Percentiles rank a stretch among this genome's conserved stretches.
phyloP scores from a whole-genome alignment of 2,113 vertebrate genomes.

The Thunnus maccoyii region DNA sequence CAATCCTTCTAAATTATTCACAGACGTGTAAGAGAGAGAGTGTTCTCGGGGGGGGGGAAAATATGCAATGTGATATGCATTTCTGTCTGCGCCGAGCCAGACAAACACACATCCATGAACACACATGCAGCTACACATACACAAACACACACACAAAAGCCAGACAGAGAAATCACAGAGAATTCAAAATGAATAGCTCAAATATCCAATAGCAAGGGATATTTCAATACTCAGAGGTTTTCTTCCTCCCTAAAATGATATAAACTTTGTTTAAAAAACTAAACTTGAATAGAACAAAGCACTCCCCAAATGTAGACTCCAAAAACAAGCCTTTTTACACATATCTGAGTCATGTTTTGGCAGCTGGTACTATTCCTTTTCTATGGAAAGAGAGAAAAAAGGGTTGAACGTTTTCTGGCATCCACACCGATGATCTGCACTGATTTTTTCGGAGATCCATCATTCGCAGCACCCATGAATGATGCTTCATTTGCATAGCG shows the following conservation, averaged over 20 bases:
- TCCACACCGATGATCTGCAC: conserved; percentile 16
- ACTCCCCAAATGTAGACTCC: background rate
- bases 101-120: conserved; percentile 18
- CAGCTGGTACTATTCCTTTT: background rate
- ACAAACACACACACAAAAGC: conserved; percentile 6
- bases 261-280: background rate
- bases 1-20: conserved; percentile 61
- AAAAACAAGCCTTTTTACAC: background rate
- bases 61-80: conserved; percentile 29
- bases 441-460: conserved; percentile 57
- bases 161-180: conserved; percentile 27
- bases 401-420: background rate
- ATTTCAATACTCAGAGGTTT: background rate
- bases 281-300: background rate
- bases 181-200: conserved; percentile 24
- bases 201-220: background rate
- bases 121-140: background rate
- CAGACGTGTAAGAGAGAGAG: conserved; percentile 9
- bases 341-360: background rate
- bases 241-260: background rate
- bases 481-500: conserved; percentile 67
- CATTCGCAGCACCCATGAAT: conserved; percentile 54
- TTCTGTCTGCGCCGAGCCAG: conserved; percentile 3
- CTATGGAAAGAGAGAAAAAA: background rate
- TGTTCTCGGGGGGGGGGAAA: background rate